Conservation (phyloP, 2,113 vertebrate genomes). For the Psilopsiagon aymara region DNA sequence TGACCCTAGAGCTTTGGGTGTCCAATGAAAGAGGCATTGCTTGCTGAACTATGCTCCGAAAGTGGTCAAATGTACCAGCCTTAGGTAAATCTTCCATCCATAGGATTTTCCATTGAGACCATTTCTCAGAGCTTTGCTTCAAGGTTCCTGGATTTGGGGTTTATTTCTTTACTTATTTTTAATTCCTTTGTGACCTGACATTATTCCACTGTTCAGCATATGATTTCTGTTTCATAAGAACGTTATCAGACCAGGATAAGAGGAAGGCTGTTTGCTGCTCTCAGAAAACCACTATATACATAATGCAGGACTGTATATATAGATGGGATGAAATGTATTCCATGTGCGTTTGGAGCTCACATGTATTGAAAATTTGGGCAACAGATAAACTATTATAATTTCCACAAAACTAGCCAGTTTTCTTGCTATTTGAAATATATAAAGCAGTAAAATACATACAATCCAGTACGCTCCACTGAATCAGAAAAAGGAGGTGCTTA, state of each 20-base stretch:
- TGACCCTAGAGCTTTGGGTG: constrained; percentile 40
- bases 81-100: background rate
- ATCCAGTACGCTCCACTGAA: background rate
- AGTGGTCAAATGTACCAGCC: background rate
- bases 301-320: background rate
- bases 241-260: constrained; percentile 60
- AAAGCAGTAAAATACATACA: background rate
- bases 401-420: background rate
- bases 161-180: background rate
- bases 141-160: constrained; percentile 4
- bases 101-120: background rate
- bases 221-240: constrained; percentile 19
- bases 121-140: constrained; percentile 20
- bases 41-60: background rate
- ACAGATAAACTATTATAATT: constrained; percentile 35
- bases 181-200: constrained; percentile 22
- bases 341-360: background rate
- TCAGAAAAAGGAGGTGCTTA: constrained; percentile 58
- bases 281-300: background rate
- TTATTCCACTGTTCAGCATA: constrained; percentile 19
- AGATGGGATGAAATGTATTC: constrained; percentile 20
- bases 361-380: background rate
- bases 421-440: background rate
- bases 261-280: background rate
- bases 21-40: background rate